A percentile compares a stretch with the other conserved stretches of the same genome.
Evolutionary conservation across 2,888 invertebrate genomes (phyloP).

Genomic region (Diplazon laetatorius): DNA sequence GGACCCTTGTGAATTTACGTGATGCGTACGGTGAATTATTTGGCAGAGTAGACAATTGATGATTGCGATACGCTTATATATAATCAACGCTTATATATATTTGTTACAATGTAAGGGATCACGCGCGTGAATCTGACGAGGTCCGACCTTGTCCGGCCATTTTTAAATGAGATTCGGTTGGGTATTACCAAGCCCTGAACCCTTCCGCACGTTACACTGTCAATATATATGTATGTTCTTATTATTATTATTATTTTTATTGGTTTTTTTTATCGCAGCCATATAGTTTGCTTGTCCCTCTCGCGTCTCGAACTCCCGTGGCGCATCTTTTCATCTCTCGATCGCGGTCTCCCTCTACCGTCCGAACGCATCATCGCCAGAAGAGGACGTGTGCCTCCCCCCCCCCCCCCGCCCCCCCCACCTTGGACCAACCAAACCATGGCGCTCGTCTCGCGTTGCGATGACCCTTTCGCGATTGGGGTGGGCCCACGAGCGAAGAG

Average conservation of each 20-base stretch:
- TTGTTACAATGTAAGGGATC: not conserved
- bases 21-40: not conserved
- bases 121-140: slow-evolving; percentile 2
- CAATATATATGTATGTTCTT: slow-evolving; percentile 26
- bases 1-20: slow-evolving; percentile 7
- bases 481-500: slow-evolving; percentile 12
- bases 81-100: no score
- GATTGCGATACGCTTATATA: no score
- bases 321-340: slow-evolving; percentile 40
- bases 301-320: slow-evolving; percentile 21
- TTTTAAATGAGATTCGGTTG: slow-evolving; percentile 28
- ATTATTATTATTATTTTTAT: slow-evolving; percentile 1
- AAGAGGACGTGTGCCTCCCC: slow-evolving; percentile 19
- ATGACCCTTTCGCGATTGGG: slow-evolving; percentile 60
- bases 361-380: not conserved
- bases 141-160: not conserved
- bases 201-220: slow-evolving; percentile 2
- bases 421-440: slow-evolving; percentile 38
- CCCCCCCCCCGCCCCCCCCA: no score
- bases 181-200: slow-evolving; percentile 1
- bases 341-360: slow-evolving; percentile 21
- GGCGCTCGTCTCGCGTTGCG: slow-evolving; percentile 55
- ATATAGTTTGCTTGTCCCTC: slow-evolving; percentile 55
- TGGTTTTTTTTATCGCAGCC: slow-evolving; percentile 8
- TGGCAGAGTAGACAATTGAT: not conserved